Base-by-base conservation (phyloP, 2,888 invertebrate genomes). In the Teleogryllus oceanicus region DNA sequence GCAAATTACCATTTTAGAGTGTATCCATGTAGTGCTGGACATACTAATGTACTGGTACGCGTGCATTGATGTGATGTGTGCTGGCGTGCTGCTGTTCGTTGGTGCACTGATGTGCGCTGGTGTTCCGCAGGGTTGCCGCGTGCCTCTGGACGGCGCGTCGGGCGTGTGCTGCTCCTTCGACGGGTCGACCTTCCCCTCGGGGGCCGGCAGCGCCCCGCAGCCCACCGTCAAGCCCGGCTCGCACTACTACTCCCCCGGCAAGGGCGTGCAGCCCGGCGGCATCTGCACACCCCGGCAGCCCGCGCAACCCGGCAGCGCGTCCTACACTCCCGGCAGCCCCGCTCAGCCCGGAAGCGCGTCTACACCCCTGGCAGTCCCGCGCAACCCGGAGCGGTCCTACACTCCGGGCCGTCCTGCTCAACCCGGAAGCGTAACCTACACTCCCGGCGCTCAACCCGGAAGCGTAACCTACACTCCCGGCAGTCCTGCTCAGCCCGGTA, bases 331-430 rank as follows among this genome's bases (percentile, higher is more conserved):
- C 62, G 62, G 62, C 12, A 16, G 13, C 18, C 62, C 62, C 4
- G 62, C 62, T 62, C 62, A 62, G 16, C 51, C 51, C 51, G 51
- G 51, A 13, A 51, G 62, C 18, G 62, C 13, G 0, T 3, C 4
- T 62, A 62, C 62, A 13, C 13, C 83, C 83, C 80, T 83, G 84
- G 3, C 83, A 80, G 74, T 83, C 83, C 75, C 75, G 20, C 82
- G 0, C 16, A 21, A n/a, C 49, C 78, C n/a, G 13, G 21, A 3
- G n/a, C 13, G 75, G 0, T 91, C 93, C 84, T 93, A 92, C 1
- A 88, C n/a, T 75, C n/a, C 75, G 37, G 2, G 78, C 78, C 76
- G 81, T 80, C 37, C 49, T 78, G 20, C 62, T 77, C 12, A 80
- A 81, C 2, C 77, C 81, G 80, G 82, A 49, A 80, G 81, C 62